A percentile compares a stretch with the other conserved stretches of the same genome.
phyloP scores from a whole-genome alignment of 2,888 invertebrate genomes.

The Linhomoeus sp. region DNA sequence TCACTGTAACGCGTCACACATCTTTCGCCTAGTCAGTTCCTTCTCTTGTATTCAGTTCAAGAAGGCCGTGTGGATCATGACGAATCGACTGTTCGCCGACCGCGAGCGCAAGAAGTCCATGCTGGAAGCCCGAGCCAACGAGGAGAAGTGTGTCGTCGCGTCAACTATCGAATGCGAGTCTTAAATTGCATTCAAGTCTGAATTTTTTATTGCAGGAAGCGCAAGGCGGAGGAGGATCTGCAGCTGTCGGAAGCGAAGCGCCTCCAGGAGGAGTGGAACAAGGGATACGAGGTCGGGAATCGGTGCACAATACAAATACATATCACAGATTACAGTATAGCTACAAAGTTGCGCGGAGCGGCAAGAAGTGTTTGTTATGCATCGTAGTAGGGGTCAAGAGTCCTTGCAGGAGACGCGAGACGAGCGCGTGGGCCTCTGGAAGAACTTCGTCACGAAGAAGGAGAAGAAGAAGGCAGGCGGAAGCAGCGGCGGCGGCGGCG shows the following conservation, averaged over 20 bases:
- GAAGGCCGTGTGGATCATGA: constrained; percentile 91
- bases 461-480: constrained; percentile 13
- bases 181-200: too few species aligned
- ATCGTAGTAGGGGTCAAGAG: too few species aligned
- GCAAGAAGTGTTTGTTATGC: too few species aligned
- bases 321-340: too few species aligned
- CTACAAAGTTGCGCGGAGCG: too few species aligned
- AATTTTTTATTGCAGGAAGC: too few species aligned
- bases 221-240: too few species aligned
- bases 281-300: too few species aligned
- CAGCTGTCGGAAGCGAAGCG: too few species aligned
- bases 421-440: constrained; percentile 23
- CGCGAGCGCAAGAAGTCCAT: constrained; percentile 64
- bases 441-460: constrained; percentile 16
- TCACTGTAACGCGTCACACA: background rate
- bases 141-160: constrained; percentile 41
- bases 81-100: constrained; percentile 90
- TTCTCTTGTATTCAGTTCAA: constrained; percentile 36
- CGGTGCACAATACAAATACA: too few species aligned
- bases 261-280: too few species aligned
- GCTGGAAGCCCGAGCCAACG: constrained; percentile 66
- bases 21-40: background rate
- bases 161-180: background rate
- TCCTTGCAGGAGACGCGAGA: constrained; percentile 18
- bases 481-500: constrained; percentile 7